Evolutionary conservation across 1,140 invertebrate genomes (phyloP).

Genomic region (Pachypeltis micranthus): DNA sequence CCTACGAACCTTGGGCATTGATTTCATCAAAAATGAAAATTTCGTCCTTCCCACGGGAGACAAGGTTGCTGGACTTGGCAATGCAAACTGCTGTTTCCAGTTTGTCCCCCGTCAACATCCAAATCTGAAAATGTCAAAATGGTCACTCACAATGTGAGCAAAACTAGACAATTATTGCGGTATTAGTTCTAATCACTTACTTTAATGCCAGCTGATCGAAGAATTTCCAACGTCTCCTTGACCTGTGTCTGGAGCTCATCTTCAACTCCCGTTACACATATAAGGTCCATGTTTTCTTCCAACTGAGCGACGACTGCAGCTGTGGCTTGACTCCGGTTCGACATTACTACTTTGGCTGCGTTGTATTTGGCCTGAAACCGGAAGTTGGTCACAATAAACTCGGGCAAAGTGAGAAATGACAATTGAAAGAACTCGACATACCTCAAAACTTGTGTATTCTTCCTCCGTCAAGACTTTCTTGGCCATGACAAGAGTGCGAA

Average conservation of each 20-base stretch:
- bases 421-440: not conserved
- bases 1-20: too few relatives aligned
- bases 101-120: slow-evolving; percentile 99
- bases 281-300: slow-evolving; percentile 84
- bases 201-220: slow-evolving; percentile 92
- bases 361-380: slow-evolving; percentile 51
- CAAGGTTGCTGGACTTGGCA: slow-evolving; percentile 84
- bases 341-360: slow-evolving; percentile 71
- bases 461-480: slow-evolving; percentile 80
- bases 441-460: slow-evolving; percentile 87
- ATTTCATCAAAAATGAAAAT: slow-evolving; percentile 69
- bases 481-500: slow-evolving; percentile 91
- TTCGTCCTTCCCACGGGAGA: slow-evolving; percentile 51
- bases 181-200: not conserved
- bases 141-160: not conserved
- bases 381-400: not conserved
- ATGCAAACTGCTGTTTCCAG: slow-evolving; percentile 97
- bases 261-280: slow-evolving; percentile 92
- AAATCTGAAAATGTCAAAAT: slow-evolving; percentile 45
- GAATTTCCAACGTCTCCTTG: slow-evolving; percentile 76
- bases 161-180: not conserved
- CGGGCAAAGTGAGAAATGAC: not conserved
- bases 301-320: slow-evolving; percentile 78
- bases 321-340: slow-evolving; percentile 70
- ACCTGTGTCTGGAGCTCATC: slow-evolving; percentile 84